Percentiles rank a stretch among this genome's conserved stretches.
phyloP scores from a whole-genome alignment of 2,797 vertebrate species.

The Lutra lutra region DNA sequence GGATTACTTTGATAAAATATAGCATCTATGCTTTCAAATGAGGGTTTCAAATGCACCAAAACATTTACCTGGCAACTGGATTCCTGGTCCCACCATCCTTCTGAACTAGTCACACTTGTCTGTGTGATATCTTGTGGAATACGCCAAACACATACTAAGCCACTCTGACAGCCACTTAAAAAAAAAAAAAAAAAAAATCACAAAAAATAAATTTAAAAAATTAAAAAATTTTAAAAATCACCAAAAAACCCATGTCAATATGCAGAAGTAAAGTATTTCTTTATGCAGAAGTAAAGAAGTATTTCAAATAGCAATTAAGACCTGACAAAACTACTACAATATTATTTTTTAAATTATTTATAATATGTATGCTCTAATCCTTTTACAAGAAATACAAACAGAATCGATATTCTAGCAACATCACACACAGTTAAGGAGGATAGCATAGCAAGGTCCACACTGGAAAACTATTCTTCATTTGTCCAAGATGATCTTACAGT shows the following conservation, averaged over 20 bases:
- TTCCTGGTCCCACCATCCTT: slow-evolving; percentile 94
- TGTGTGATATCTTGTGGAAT: slow-evolving; percentile 92
- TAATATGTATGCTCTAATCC: neutral
- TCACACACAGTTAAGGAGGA: neutral
- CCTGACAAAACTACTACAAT: neutral
- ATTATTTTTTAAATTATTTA: slow-evolving; percentile 20
- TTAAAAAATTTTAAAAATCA: neutral
- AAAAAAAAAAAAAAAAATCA: slow-evolving; percentile 52
- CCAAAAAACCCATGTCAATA: slow-evolving; percentile 67
- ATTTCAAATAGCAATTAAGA: neutral
- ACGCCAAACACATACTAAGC: slow-evolving; percentile 96
- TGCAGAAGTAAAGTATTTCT: neutral
- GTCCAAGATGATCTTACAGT: slow-evolving; percentile 30
- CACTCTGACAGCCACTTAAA: slow-evolving; percentile 95
- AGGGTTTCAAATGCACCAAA: slow-evolving; percentile 31
- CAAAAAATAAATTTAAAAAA: no score
- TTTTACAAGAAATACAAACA: slow-evolving; percentile 10
- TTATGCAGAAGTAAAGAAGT: neutral
- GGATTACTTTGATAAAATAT: neutral
- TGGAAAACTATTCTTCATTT: slow-evolving; percentile 18
- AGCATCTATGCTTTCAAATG: slow-evolving; percentile 12
- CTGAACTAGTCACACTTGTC: slow-evolving; percentile 85
- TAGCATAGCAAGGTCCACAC: neutral
- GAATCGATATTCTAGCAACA: neutral
- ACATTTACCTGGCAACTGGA: slow-evolving; percentile 87